A percentile compares a stretch with the other conserved stretches of the same genome.
Evolutionary conservation across 2,888 invertebrate genomes (phyloP).

Genomic region (Lithophane semibrunnea): DNA sequence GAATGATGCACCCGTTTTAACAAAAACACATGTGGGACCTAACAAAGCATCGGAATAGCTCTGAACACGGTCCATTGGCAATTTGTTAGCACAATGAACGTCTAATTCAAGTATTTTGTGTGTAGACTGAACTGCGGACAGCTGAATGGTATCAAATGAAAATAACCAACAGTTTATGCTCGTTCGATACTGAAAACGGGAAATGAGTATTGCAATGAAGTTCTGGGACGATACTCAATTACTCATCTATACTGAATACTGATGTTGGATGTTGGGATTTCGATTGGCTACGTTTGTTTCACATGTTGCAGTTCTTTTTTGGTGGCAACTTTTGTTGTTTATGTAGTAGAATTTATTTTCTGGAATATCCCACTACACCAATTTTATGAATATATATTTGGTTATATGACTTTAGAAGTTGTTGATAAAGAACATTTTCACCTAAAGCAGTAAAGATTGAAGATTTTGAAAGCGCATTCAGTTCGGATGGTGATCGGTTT

Average conservation of each 20-base stretch:
- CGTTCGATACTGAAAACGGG: slow-evolving; percentile 60
- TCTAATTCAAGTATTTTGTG: slow-evolving; percentile 69
- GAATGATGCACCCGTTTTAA: slow-evolving; percentile 34
- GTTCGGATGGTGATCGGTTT: too few relatives aligned
- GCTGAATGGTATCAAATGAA: slow-evolving; percentile 68
- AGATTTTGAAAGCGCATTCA: too few relatives aligned
- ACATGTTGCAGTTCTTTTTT: not conserved
- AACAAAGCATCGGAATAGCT: slow-evolving; percentile 54
- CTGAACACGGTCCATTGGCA: slow-evolving; percentile 63
- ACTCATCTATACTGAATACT: slow-evolving; percentile 37
- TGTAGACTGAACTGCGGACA: slow-evolving; percentile 52
- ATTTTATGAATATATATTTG: too few relatives aligned
- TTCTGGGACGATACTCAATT: slow-evolving; percentile 17
- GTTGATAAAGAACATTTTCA: too few relatives aligned
- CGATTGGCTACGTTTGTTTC: slow-evolving; percentile 2
- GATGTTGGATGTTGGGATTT: slow-evolving; percentile 15
- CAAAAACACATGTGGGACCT: slow-evolving; percentile 33
- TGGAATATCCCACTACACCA: not conserved
- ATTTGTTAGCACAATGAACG: slow-evolving; percentile 71
- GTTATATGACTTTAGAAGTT: too few relatives aligned
- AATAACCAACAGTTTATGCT: slow-evolving; percentile 60
- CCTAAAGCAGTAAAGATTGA: too few relatives aligned
- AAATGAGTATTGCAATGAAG: slow-evolving; percentile 62
- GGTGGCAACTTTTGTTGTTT: not conserved
- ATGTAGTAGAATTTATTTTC: not conserved